Percentiles rank a stretch among this genome's conserved stretches.
Evolutionary conservation across 2,113 vertebrate genomes (phyloP).

Genomic region (Oreochromis tanganicae): DNA sequence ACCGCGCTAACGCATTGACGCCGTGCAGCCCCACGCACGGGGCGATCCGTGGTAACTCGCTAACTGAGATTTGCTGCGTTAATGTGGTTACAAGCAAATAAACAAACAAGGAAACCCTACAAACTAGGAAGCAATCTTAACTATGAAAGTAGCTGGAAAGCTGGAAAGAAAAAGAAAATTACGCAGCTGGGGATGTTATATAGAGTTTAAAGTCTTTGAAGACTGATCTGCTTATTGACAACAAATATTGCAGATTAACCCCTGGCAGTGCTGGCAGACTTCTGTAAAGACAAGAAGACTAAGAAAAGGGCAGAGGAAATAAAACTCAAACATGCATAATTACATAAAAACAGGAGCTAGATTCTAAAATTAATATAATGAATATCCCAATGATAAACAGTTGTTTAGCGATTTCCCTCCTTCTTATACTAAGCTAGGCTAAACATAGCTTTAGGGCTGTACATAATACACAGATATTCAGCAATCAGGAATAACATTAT

Average conservation of each 20-base stretch:
- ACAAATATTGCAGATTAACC: background rate
- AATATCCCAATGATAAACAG: background rate
- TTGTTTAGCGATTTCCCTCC: background rate
- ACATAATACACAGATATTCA: background rate
- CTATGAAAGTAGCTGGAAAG: background rate
- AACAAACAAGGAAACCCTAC: background rate
- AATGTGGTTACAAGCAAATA: background rate
- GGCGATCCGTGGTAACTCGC: too few relatives aligned
- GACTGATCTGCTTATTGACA: background rate
- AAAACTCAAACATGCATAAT: background rate
- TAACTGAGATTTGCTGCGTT: too few relatives aligned
- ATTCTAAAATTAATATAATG: background rate
- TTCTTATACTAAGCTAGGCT: background rate
- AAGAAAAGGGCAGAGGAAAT: background rate
- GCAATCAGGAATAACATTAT: background rate
- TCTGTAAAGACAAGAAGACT: background rate
- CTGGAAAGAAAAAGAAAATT: background rate
- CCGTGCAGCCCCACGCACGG: too few relatives aligned
- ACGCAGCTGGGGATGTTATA: rapidly evolving
- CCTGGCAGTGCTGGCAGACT: background rate
- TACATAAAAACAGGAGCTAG: background rate
- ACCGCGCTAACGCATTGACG: too few relatives aligned
- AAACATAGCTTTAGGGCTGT: background rate
- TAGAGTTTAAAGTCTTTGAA: background rate
- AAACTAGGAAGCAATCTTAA: background rate